Evolutionary conservation across 2,113 vertebrate genomes (phyloP), one percentile per base, ranked within the genome.

Genomic region (Rhizomys pruinosus): DNA sequence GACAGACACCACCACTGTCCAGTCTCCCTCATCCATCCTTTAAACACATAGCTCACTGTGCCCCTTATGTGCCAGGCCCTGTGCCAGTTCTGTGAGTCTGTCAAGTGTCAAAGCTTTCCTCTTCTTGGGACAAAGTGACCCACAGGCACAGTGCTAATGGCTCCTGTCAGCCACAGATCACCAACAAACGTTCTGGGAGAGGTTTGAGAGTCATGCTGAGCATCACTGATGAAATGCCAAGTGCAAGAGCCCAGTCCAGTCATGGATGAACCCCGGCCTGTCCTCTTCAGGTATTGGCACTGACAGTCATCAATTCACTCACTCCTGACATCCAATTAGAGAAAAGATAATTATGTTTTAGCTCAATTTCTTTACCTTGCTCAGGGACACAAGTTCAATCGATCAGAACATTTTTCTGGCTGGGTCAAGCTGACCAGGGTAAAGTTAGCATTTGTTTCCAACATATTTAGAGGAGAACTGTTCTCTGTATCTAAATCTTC

Each of bases 371-470:
- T 89, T 61, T 47, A 66, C 44, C 71, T 86, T 79, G 42, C 22
- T n/a, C 34, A 85, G 68, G 25, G n/a, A 84, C 32, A 37, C 6
- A 68, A 80, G 52, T 85, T 81, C 68, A 89, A 92, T 34, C 77
- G 89, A 69, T 71, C 69, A 64, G 57, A 93, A 23, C 7, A 32
- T 79, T 93, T 19, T 89, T 87, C 94, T 77, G 39, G 16, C 85
- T 84, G 47, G 78, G 68, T 96, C 84, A 88, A 37, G 42, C 4
- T 90, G 85, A 93, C 89, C 89, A 82, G 20, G 12, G n/a, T 72
- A 88, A 95, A 94, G 73, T 69, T 42, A 94, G 37, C 42, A 22
- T 64, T 84, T 69, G 12, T 44, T 81, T 92, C 42, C 87, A 52
- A 81, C 52, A 82, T 20, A 29, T 64, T 95, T 92, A 87, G 32